Percentiles rank a stretch among this genome's conserved stretches.
phyloP scores from a whole-genome alignment of 2,797 vertebrate genomes.

The Lagocephalus sceleratus region DNA sequence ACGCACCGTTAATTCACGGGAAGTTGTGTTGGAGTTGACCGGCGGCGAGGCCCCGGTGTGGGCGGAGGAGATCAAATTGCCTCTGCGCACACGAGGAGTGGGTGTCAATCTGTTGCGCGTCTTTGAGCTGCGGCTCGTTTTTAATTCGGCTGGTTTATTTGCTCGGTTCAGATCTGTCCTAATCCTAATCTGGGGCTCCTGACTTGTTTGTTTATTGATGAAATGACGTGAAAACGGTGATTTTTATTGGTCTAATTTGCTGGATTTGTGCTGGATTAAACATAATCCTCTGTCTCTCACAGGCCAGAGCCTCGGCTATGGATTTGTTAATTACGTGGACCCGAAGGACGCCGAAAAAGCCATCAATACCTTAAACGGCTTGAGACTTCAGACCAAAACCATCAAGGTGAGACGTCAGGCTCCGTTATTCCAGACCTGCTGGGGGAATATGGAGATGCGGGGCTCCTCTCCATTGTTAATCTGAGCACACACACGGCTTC shows the following conservation, averaged over 20 bases:
- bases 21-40: constrained; percentile 60
- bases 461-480: constrained; percentile 69
- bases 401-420: constrained; percentile 84
- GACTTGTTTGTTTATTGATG: no score
- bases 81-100: constrained; percentile 65
- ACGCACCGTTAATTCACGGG: no score
- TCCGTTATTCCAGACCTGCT: constrained; percentile 28
- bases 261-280: constrained; percentile 12
- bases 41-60: constrained; percentile 51
- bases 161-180: no score
- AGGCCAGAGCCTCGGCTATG: constrained; percentile 98
- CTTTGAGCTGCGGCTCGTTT: constrained; percentile 30
- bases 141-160: no score
- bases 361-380: constrained; percentile 95
- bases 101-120: constrained; percentile 68
- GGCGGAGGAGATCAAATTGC: constrained; percentile 70
- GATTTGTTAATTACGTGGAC: constrained; percentile 98
- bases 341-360: constrained; percentile 98
- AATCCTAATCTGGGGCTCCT: no score
- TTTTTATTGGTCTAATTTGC: neutral
- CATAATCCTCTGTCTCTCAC: constrained; percentile 24
- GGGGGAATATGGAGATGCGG: constrained; percentile 43
- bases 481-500: constrained; percentile 62
- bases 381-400: constrained; percentile 99
- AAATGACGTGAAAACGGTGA: neutral